Base-by-base conservation (phyloP, 1,140 invertebrate species). In the Drosophila simulans region DNA sequence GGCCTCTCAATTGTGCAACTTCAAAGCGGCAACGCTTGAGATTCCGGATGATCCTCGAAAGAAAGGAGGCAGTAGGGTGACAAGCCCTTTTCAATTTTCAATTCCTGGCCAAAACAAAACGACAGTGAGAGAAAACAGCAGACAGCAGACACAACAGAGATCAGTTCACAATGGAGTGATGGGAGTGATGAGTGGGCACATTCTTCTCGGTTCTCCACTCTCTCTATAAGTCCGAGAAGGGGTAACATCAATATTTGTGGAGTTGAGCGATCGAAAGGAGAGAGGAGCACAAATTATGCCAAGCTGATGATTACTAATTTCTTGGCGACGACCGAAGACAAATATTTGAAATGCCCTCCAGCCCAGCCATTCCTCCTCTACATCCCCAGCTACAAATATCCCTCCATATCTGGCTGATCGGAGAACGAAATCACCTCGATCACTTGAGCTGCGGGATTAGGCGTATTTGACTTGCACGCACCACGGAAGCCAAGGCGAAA, bases 381-480 rank as follows among this genome's bases (percentile, higher is more conserved):
- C 74, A 69, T 77, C 2, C 37, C 13, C 12, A 31, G 37, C 35
- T 66, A 13, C 31, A 5, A 27, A 34, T 17, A 22, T 31, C 54
- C 62, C 43, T 56, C 59, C 55, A 42, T 34, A 39, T 58, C 59
- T 39, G 51, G 27, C 51, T n/a, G 66, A 91, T 79, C 89, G 68
- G 70, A 75, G 83, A 91, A 82, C 75, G 65, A 85, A 91, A 86
- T 91, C 88, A 83, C 89, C 89, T 85, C 78, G 77, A 91, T 89
- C 89, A 90, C 90, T 91, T 91, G 89, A 91, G 84, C 80, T 89
- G 80, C 81, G 81, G 86, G 85, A 90, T 90, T 90, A 90, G 85
- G 88, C 86, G 81, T 90, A 90, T 90, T 90, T 90, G 85, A 82
- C 66, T 90, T 89, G 82, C 86, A 89, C 84, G 85, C 84, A 88